Evolutionary conservation across 37 sponge, comb jelly and placozoan genomes (phyloP).

Genomic region (Halichondria panicea): DNA sequence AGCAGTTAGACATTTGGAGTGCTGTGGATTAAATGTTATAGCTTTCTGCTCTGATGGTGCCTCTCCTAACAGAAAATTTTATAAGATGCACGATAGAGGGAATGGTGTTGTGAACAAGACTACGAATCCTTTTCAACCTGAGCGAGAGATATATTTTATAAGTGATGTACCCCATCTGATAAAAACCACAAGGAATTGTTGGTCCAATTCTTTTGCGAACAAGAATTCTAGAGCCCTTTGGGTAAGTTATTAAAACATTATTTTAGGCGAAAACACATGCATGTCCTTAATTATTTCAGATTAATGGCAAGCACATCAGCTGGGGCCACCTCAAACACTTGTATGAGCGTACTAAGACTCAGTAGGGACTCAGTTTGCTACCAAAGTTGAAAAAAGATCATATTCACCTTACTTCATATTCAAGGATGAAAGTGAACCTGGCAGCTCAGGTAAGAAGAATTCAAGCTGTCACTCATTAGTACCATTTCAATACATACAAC

Average conservation of each 20-base stretch:
- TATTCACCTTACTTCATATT: background rate
- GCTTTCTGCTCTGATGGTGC: conserved; percentile 37
- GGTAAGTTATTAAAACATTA: too few species aligned
- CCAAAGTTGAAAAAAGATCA: background rate
- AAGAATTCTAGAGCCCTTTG: too few species aligned
- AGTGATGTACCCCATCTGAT: conserved; percentile 2
- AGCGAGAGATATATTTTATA: background rate
- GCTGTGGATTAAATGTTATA: conserved; percentile 33
- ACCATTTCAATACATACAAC: too few species aligned
- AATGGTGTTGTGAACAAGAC: background rate
- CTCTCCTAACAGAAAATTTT: background rate
- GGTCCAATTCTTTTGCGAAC: too few species aligned
- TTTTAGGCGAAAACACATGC: too few species aligned
- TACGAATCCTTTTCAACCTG: background rate
- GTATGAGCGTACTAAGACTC: background rate
- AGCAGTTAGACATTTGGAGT: conserved; percentile 15
- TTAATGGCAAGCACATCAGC: too few species aligned
- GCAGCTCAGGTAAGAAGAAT: background rate
- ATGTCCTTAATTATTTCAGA: too few species aligned
- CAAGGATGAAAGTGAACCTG: conserved; percentile 8
- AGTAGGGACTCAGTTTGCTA: background rate
- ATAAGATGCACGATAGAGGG: background rate
- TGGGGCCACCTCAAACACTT: too few species aligned
- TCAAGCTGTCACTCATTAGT: too few species aligned
- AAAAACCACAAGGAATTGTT: background rate